These are phyloP conservation scores for Aselliscus stoliczkanus DNA, from an alignment of 2,797 vertebrate species.

Conservation along the genomic window DNA sequence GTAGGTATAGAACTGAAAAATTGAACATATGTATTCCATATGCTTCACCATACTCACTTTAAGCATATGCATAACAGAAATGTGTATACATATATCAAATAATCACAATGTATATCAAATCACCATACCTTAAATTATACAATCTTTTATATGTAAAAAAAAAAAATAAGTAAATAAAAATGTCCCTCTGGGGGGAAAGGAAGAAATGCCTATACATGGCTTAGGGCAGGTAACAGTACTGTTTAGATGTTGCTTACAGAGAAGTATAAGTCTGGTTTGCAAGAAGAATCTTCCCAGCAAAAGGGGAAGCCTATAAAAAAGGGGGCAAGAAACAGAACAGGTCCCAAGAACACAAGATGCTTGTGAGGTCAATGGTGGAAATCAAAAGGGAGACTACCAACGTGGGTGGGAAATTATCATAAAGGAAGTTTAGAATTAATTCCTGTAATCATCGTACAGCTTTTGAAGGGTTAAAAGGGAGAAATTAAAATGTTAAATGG, in stretches of 20 bases:
- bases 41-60: not conserved
- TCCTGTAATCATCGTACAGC: not conserved
- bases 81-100: not conserved
- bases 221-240: not conserved
- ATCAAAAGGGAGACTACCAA: not conserved
- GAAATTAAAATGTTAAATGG: not conserved
- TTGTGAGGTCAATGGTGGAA: not conserved
- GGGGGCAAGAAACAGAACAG: not conserved
- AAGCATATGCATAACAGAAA: not conserved
- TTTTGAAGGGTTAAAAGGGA: not conserved
- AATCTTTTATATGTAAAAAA: not conserved
- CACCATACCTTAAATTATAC: not conserved
- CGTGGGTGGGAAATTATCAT: not conserved
- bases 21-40: not conserved
- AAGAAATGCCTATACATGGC: not conserved
- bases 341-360: not conserved
- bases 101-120: not conserved
- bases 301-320: not conserved
- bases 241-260: not conserved
- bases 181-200: not conserved
- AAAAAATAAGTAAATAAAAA: not conserved
- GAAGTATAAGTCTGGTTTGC: not conserved
- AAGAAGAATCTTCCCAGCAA: not conserved
- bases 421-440: not conserved
- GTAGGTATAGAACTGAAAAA: not conserved